Evolutionary conservation across 2,113 vertebrate genomes (phyloP).

Genomic region (Poeciliopsis prolifica): DNA sequence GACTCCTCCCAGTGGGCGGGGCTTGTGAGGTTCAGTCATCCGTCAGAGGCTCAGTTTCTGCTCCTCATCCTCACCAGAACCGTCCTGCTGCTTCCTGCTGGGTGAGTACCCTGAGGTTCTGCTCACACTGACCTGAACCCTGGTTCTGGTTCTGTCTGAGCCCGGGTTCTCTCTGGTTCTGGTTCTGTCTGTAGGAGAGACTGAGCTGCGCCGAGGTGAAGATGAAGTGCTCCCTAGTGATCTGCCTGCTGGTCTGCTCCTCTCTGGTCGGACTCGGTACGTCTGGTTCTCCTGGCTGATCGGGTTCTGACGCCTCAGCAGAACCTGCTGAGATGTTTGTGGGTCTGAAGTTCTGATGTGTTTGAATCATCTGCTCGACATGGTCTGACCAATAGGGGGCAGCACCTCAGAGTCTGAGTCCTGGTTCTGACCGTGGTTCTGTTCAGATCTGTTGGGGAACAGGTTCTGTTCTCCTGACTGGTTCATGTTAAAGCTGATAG

Average conservation of each 20-base stretch:
- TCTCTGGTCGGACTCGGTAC: slow-evolving; percentile 55
- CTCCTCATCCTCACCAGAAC: neutral
- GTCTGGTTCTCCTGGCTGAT: slow-evolving; percentile 12
- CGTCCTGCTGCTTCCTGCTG: slow-evolving; percentile 24
- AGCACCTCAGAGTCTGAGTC: neutral
- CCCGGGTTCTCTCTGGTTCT: neutral
- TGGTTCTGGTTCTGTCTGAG: slow-evolving; percentile 7
- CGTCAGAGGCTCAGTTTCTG: neutral
- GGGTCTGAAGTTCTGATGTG: neutral
- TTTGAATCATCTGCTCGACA: neutral
- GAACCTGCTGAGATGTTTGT: too few relatives aligned
- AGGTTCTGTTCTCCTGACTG: too few relatives aligned
- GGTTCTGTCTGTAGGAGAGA: slow-evolving; percentile 2
- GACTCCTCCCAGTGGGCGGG: slow-evolving; percentile 31
- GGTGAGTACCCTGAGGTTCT: slow-evolving; percentile 32
- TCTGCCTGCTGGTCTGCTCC: slow-evolving; percentile 55
- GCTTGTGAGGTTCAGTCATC: neutral
- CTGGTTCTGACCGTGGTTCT: neutral
- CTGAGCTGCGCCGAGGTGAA: slow-evolving; percentile 38
- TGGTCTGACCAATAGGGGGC: neutral
- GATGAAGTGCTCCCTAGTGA: slow-evolving; percentile 56
- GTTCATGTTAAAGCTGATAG: too few relatives aligned
- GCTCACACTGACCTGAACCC: neutral
- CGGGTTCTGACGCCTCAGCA: too few relatives aligned
- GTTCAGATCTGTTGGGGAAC: neutral